Evolutionary conservation across 1,140 invertebrate species (phyloP), one percentile per base, ranked within the genome.

Genomic region (Tenebrio molitor): DNA sequence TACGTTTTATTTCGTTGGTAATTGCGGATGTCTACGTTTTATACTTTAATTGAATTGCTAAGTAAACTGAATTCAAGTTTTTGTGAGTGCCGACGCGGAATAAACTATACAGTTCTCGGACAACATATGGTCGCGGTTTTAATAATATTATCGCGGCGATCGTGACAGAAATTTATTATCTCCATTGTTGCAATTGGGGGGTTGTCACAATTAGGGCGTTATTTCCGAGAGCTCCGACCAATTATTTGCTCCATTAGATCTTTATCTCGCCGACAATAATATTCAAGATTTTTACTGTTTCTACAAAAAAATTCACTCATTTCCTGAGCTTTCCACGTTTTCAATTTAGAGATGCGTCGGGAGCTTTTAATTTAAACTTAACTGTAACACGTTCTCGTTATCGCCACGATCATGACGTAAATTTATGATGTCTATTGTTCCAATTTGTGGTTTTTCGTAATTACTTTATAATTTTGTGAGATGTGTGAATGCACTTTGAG

Each of bases 41-140:
- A 58, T 58, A 58, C 50, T 58, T 58, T 58, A 58, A 58, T 58
- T 58, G 50, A 58, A 58, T 58, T 58, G 50, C 50, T 58, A 58
- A 58, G 50, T 29, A 58, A 58, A 58, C 21, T 29, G 50, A 58
- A 58, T 58, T n/a, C 50, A 58, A 58, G 50, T 58, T 58, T 58
- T 58, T 58, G 23, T 23, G 44, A 50, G 23, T 50, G 44, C 44
- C 19, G 44, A 50, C 44, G 44, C 44, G 17, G 44, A 23, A 50
- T 50, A 50, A 17, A 17, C 44, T 50, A 17, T 19, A 33, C 29
- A n/a, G 36, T 39, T 39, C 36, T 39, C 50, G 50, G 50, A 15
- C 50, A 29, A 29, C 50, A 58, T 25, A 58, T 58, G 50, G 50
- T 29, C 23, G 10, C 23, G 29, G 15, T n/a, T 58, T 50, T 21